Evolutionary conservation across 2,888 invertebrate species (phyloP).

Genomic region (Folsomia candida): DNA sequence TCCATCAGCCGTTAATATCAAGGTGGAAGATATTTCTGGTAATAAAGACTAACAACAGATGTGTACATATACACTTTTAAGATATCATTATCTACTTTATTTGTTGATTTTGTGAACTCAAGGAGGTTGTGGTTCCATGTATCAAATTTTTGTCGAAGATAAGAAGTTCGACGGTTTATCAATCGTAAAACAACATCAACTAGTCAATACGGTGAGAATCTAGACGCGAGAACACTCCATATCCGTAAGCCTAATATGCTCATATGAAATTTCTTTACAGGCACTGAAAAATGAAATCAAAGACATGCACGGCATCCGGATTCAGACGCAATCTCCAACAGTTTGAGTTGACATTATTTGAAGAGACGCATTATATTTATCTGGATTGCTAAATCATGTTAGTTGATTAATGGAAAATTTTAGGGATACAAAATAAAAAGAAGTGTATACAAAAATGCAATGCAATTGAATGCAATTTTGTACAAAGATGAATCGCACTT

Average conservation of each 20-base stretch:
- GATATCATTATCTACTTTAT: not conserved
- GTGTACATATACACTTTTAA: too few species aligned
- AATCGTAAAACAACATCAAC: constrained; percentile 70
- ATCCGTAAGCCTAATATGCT: not conserved
- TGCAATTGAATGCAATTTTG: too few species aligned
- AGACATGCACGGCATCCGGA: constrained; percentile 78
- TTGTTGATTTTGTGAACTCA: too few species aligned
- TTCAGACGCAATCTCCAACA: constrained; percentile 66
- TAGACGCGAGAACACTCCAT: not conserved
- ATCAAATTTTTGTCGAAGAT: constrained; percentile 67
- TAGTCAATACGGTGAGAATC: constrained; percentile 63
- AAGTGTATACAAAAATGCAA: too few species aligned
- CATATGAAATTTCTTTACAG: constrained; percentile 52
- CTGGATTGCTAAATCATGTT: too few species aligned
- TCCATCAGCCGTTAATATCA: constrained; percentile 64
- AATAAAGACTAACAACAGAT: not conserved
- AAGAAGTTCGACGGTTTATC: constrained; percentile 68
- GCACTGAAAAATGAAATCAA: constrained; percentile 73
- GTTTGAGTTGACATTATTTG: too few species aligned
- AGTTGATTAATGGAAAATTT: too few species aligned
- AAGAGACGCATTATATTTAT: too few species aligned
- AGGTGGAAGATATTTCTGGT: constrained; percentile 69
- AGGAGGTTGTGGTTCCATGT: constrained; percentile 82
- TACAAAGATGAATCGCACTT: too few species aligned
- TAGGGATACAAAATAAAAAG: too few species aligned